Base-by-base conservation (phyloP, 1,140 invertebrate genomes). In the Mya arenaria region DNA sequence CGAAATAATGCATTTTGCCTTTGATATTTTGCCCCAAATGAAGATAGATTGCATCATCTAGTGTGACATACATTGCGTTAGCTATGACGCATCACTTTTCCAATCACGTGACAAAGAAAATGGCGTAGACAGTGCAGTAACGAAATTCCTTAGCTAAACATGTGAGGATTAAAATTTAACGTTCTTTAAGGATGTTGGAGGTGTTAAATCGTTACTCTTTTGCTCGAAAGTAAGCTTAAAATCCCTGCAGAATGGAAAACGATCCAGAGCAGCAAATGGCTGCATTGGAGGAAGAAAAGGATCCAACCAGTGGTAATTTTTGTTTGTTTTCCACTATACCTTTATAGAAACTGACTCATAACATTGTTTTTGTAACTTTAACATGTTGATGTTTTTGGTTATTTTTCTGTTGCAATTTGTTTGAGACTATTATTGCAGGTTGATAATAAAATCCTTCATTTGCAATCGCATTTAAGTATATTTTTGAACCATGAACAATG, bases 51-150 rank as follows among this genome's bases (percentile, higher is more conserved):
- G n/a, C n/a, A n/a, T n/a, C 44, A n/a, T 13, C 3, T 44, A 23
- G 30, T 44, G 30, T 23, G 65, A 30, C 48, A 44, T 68, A 41
- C 65, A 25, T 41, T 30, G 1, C 25, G n/a, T 28, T 55, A 60
- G 55, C 55, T 60, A 74, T 74, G 71, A 74, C 71, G 71, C 71
- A 74, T 74, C 71, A 58, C 2, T 37, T 13, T 48, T 8, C 1
- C 19, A 44, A 34, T 78, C 74, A 78, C 74, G 74, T 78, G 74
- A 78, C 74, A 41, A 23, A 55, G 48, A 78, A 74, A 78, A 78
- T 78, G 74, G 74, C 74, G 74, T 66, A 65, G 25, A 44, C 65
- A 55, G 32, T 25, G 41, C 36, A 63, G 55, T 30, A 36, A 28
- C 41, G n/a, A 39, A 37, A 66, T 65, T 52, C 62, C 74, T 36